Base-by-base conservation (phyloP, 1,140 invertebrate genomes). In the Panonychus citri region DNA sequence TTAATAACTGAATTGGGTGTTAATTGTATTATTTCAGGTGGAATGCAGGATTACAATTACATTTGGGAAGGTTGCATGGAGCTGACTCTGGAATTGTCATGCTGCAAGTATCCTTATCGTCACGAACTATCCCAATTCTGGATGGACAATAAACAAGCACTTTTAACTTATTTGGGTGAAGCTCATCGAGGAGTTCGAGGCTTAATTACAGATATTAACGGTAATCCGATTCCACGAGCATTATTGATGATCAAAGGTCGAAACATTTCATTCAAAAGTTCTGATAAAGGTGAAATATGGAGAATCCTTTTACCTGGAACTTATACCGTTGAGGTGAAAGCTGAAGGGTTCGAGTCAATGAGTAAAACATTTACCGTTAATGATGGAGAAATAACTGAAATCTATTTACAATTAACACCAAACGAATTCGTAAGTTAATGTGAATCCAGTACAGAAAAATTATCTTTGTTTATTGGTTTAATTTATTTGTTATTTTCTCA, bases 1-100 rank as follows among this genome's bases (percentile, higher is more conserved):
- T n/a, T n/a, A n/a, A n/a, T n/a, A n/a, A n/a, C n/a, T n/a, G n/a
- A n/a, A n/a, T n/a, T n/a, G n/a, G n/a, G n/a, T n/a, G n/a, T n/a
- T n/a, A n/a, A n/a, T n/a, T n/a, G n/a, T n/a, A 74, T 50, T 51
- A 13, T 27, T 15, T 26, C 12, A 17, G 26, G 7, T 26, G 26
- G 28, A 26, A 52, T 28, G 28, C 91, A 97, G 74, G 94, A 98
- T 68, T 98, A 86, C 71, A 97, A 97, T 69, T 98, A 98, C 67
- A 77, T 96, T 15, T 85, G 85, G 79, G 89, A 88, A 64, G 91
- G 91, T 50, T 94, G 89, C 67, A 94, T 98, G 85, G 94, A 98
- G 74, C 80, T 97, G 19, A 98, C 94, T 0, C 70, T 98, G 37
- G 94, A 98, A 69, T 77, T 98, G 50, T 91, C 88, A 0, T 98